Percentiles rank a stretch among this genome's conserved stretches.
phyloP scores from a whole-genome alignment of 2,113 vertebrate species.

The Passer montanus region DNA sequence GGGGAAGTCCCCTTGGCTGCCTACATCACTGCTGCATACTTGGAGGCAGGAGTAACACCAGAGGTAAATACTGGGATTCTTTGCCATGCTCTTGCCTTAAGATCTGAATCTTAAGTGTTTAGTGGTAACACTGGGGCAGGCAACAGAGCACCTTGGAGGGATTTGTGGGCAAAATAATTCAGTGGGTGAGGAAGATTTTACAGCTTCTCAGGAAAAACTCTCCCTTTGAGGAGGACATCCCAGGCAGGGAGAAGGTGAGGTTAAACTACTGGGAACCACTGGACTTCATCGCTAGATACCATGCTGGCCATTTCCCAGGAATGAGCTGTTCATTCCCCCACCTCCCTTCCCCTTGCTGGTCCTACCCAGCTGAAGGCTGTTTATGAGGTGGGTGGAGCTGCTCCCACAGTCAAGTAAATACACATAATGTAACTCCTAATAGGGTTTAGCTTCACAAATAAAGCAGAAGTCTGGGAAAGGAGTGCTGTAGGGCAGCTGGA shows the following conservation, averaged over 20 bases:
- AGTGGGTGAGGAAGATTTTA: neutral
- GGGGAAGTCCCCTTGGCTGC: conserved; percentile 75
- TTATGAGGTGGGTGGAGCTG: neutral
- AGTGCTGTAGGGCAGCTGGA: neutral
- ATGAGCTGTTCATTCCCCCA: neutral
- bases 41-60: conserved; percentile 75
- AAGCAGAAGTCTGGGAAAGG: neutral
- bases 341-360: neutral
- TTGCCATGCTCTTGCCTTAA: neutral
- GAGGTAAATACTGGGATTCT: conserved; percentile 63
- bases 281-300: no score
- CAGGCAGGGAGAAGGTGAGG: neutral
- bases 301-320: neutral
- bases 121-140: neutral
- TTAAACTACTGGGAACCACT: neutral
- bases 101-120: neutral
- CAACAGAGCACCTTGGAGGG: neutral
- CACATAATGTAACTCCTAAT: neutral
- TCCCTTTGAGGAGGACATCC: neutral
- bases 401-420: neutral
- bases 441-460: neutral
- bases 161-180: neutral
- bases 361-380: neutral
- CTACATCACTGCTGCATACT: conserved; percentile 79
- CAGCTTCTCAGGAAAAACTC: neutral